Conservation (phyloP, 2,797 vertebrate genomes). For the Graptemys geographica region DNA sequence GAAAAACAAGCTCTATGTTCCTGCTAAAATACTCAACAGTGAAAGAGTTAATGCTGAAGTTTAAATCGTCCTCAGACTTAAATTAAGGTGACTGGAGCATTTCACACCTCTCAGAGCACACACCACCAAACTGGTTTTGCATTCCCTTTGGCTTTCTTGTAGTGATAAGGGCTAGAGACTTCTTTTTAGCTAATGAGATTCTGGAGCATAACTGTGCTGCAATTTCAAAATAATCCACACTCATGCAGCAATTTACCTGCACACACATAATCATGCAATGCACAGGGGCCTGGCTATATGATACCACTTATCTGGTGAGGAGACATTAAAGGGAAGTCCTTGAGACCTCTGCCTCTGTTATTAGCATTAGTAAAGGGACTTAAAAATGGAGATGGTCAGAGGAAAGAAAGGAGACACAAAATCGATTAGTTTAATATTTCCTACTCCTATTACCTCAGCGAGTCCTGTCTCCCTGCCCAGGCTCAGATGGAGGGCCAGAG, state of each 20-base stretch:
- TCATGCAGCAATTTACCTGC: not conserved
- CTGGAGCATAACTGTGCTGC: not conserved
- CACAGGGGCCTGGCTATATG: not conserved
- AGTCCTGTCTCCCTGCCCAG: not conserved
- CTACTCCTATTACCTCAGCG: not conserved
- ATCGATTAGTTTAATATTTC: not conserved
- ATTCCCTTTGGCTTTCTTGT: not conserved
- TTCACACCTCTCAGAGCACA: not conserved
- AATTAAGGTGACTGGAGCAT: not conserved
- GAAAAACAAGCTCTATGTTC: not conserved
- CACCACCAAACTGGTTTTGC: not conserved
- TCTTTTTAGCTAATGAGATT: not conserved
- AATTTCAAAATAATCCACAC: not conserved
- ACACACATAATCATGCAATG: not conserved
- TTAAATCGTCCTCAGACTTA: not conserved
- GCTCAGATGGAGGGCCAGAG: not conserved
- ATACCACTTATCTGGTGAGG: not conserved
- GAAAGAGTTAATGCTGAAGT: not conserved
- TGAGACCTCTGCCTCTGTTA: not conserved
- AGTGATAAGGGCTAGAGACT: not conserved
- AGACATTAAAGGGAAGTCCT: not conserved
- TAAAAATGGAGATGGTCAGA: not conserved
- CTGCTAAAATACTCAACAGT: not conserved
- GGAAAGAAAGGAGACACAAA: not conserved
- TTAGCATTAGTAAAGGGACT: not conserved